A percentile compares a stretch with the other conserved stretches of the same genome.
phyloP scores from a whole-genome alignment of 2,113 vertebrate genomes.

The Nasalis larvatus region DNA sequence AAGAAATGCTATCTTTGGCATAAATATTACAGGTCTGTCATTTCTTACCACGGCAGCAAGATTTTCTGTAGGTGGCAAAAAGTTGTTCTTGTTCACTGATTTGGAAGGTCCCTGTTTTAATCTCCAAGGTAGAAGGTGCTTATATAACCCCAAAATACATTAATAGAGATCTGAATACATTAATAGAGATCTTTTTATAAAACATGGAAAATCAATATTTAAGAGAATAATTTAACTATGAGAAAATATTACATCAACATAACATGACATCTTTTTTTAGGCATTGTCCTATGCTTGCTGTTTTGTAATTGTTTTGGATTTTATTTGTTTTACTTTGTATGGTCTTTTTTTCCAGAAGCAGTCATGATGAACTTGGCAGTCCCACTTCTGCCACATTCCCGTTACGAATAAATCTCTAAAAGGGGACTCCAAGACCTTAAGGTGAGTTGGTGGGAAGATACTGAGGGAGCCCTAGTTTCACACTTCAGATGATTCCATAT shows the following conservation, averaged over 20 bases:
- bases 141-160: conserved; percentile 27
- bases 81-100: conserved; percentile 65
- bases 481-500: not conserved
- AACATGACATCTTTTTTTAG: not conserved
- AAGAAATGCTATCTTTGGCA: conserved; percentile 67
- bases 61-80: conserved; percentile 70
- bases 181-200: conserved; percentile 42
- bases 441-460: not conserved
- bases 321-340: not conserved
- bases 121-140: conserved; percentile 50
- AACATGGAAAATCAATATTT: conserved; percentile 31
- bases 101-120: conserved; percentile 63
- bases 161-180: not conserved
- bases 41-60: conserved; percentile 55
- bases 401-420: not conserved
- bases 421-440: not conserved
- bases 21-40: conserved; percentile 72
- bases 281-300: not conserved
- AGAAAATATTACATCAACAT: not conserved
- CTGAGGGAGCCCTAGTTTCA: not conserved
- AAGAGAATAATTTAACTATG: conserved; percentile 12
- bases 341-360: not conserved
- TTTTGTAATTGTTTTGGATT: not conserved
- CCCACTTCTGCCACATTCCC: not conserved
- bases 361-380: not conserved